Evolutionary conservation across 2,113 vertebrate genomes (phyloP), one percentile per base, ranked within the genome.

Genomic region (Gopherus flavomarginatus): DNA sequence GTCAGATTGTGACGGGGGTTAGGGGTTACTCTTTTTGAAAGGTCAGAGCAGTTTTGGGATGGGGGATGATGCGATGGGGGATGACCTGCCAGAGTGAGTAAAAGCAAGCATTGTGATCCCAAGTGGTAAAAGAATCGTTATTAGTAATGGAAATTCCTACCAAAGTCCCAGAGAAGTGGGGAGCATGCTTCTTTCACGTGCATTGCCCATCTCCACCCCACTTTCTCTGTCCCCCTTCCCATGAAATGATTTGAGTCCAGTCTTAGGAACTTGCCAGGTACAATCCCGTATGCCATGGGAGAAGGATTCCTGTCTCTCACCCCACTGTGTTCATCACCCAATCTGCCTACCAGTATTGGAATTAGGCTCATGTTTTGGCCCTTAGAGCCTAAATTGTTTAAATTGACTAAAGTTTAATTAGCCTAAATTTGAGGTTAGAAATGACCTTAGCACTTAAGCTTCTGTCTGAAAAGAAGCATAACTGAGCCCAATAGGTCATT

Each of bases 361-460:
- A 42, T 3, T 72, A 22, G n/a, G 19, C 4, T 5, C 3, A 4
- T 3, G 44, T 6, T 7, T 80, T 38, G 35, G 26, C 31, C 1
- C 2, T 5, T 59, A 69, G 5, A 69, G 82, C 81, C 56, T 57
- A 11, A 91, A 57, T 17, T 54, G 49, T 81, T 94, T 62, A 42
- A 86, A 86, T 38, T 83, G 83, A 84, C 35, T 42, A 5, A 38
- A 35, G 21, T 44, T 9, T 6, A 87, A 93, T 22, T 82, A 91
- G 13, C 26, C 47, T 81, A 54, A 65, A 31, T 5, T 53, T 22
- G 35, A 90, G 89, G 91, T 17, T 81, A 50, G 56, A 75, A 83
- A 83, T 13, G 56, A 54, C 80, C 91, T 87, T 75, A 85, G 93
- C 42, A 87, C n/a, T 50, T 77, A 79, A 90, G 57, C 72, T 59